These are phyloP conservation scores for Cataglyphis albicans DNA, from an alignment of 2,888 invertebrate genomes.

Conservation along the genomic window DNA sequence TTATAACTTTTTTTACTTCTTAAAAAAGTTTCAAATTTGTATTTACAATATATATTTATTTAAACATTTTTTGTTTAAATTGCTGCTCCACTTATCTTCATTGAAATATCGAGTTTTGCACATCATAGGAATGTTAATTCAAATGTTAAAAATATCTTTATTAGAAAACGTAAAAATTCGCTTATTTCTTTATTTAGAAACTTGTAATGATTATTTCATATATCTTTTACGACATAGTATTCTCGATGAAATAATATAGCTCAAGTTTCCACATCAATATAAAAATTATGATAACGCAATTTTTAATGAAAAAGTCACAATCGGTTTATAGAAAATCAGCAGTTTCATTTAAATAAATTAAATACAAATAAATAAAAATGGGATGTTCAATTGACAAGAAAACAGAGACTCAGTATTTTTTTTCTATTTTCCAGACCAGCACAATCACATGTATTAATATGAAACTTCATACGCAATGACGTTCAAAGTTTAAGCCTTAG, in stretches of 20 bases:
- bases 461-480: constrained; percentile 78
- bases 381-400: constrained; percentile 45
- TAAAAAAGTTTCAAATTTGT: neutral
- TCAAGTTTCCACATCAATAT: constrained; percentile 18
- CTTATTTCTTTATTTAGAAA: constrained; percentile 18
- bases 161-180: constrained; percentile 2
- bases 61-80: neutral
- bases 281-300: constrained; percentile 17
- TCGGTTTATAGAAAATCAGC: constrained; percentile 48
- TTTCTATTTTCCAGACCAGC: constrained; percentile 67
- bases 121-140: constrained; percentile 28
- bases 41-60: neutral
- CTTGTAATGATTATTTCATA: neutral
- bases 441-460: constrained; percentile 79
- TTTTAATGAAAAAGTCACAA: constrained; percentile 19
- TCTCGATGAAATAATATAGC: constrained; percentile 16
- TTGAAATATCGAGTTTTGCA: neutral
- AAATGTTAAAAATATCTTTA: constrained; percentile 1
- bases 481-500: constrained; percentile 77
- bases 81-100: neutral
- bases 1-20: neutral
- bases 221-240: neutral
- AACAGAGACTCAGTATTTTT: constrained; percentile 41
- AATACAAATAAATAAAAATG: constrained; percentile 47
- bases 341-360: constrained; percentile 39